Evolutionary conservation across 1,140 invertebrate genomes (phyloP).

Genomic region (Bombus huntii): DNA sequence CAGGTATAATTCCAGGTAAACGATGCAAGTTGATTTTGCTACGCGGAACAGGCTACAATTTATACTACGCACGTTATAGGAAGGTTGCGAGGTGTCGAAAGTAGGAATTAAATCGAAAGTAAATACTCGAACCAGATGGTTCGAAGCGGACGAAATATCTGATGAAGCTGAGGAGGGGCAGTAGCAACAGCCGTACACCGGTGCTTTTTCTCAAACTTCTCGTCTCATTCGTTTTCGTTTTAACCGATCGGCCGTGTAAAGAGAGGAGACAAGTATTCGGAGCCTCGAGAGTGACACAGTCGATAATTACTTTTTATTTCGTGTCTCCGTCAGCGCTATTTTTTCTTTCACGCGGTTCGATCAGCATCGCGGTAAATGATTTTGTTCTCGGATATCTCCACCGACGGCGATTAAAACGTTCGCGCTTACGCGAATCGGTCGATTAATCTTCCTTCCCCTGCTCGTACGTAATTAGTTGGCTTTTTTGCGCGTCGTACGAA

Average conservation of each 20-base stretch:
- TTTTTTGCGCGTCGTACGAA: not conserved
- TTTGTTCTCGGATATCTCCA: not conserved
- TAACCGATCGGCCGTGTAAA: not conserved
- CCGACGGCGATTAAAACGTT: not conserved
- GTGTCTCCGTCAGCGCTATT: not conserved
- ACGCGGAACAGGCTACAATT: too few relatives aligned
- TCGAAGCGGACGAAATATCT: conserved; percentile 14
- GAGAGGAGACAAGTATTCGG: not conserved
- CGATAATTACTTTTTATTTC: conserved; percentile 32
- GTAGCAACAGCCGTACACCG: conserved; percentile 46
- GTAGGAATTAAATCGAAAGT: not conserved
- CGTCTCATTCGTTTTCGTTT: conserved; percentile 16
- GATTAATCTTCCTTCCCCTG: not conserved
- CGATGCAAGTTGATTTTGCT: too few relatives aligned
- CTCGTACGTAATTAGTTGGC: not conserved
- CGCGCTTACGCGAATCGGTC: not conserved
- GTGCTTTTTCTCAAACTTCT: not conserved
- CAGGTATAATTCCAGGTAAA: not conserved
- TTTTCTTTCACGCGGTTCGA: not conserved
- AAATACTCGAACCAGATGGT: not conserved
- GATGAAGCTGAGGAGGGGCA: conserved; percentile 40
- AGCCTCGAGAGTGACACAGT: not conserved
- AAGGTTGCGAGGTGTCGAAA: not conserved
- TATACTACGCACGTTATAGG: too few relatives aligned
- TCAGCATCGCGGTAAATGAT: not conserved